Evolutionary conservation across 2,113 vertebrate genomes (phyloP), one percentile per base, ranked within the genome.

Genomic region (Mus spicilegus): DNA sequence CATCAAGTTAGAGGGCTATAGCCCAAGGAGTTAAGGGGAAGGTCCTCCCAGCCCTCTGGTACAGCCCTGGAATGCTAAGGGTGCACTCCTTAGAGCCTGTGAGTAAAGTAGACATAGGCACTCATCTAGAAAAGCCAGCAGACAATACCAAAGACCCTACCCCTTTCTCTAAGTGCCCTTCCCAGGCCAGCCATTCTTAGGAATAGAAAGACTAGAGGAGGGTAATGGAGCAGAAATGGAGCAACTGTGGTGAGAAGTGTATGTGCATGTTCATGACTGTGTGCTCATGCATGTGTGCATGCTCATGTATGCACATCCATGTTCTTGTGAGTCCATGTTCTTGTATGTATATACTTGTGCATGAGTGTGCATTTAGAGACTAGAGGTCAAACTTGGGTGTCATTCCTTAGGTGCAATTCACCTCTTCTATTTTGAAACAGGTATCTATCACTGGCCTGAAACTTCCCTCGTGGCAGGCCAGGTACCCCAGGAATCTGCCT

Each of bases 1-100:
- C 95, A 95, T n/a, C 81, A 80, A 94, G 93, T 91, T 86, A 96
- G 72, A 76, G 39, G 46, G 93, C 39, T 90, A 39, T 16, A 58
- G 75, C 39, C 1, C 2, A 36, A 42, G n/a, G 56, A 26, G 54
- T 9, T 39, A 22, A 46, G 20, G 49, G 86, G 36, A 92, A 89
- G 67, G 36, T 42, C 24, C 51, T 63, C 49, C 10, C 0, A 28
- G 42, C 8, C 16, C 49, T 73, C 26, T 11, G 28, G 42, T 88
- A 33, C 77, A 85, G 63, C 61, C 51, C 54, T 46, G 49, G 56
- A 61, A 78, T 84, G 39, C 86, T 93, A 86, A 2, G 36, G 22
- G 42, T 49, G 9, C 5, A 20, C 58, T 93, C 96, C 76, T 69
- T 39, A 30, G 80, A 90, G 89, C 14, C 75, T 75, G 1, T 13